Conservation (phyloP, 2,797 vertebrate genomes). For the Micromesistius poutassou region DNA sequence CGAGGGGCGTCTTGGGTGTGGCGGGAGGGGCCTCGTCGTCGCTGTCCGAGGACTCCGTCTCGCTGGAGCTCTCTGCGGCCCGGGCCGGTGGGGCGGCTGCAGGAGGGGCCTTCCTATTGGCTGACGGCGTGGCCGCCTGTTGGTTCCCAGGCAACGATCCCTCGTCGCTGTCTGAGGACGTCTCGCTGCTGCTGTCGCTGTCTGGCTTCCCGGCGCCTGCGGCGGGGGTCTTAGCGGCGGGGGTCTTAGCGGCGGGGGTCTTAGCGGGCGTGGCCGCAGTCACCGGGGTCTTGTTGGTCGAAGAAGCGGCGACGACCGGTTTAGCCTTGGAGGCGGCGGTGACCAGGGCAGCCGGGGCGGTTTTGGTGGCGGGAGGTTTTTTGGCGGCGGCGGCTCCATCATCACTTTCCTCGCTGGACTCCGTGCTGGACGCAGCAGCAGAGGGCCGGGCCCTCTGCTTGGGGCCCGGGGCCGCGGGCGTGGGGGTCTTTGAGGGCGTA, state of each 20-base stretch:
- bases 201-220: neutral
- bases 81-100: too few species aligned
- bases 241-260: too few species aligned
- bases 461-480: neutral
- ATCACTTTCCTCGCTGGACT: neutral
- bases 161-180: slow-evolving; percentile 19
- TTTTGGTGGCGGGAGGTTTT: too few species aligned
- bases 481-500: neutral
- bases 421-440: neutral
- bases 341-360: too few species aligned
- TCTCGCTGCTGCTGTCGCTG: slow-evolving; percentile 13
- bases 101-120: neutral
- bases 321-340: too few species aligned
- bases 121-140: neutral
- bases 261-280: too few species aligned
- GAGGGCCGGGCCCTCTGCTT: neutral
- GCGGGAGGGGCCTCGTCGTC: too few species aligned
- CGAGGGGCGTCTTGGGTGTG: neutral
- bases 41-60: too few species aligned
- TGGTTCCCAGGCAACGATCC: neutral
- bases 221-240: neutral
- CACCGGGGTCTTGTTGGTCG: neutral
- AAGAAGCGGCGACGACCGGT: neutral
- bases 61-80: too few species aligned
- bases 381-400: neutral